Evolutionary conservation across 2,113 vertebrate species (phyloP), one percentile per base, ranked within the genome.

Genomic region (Donacobius atricapilla): DNA sequence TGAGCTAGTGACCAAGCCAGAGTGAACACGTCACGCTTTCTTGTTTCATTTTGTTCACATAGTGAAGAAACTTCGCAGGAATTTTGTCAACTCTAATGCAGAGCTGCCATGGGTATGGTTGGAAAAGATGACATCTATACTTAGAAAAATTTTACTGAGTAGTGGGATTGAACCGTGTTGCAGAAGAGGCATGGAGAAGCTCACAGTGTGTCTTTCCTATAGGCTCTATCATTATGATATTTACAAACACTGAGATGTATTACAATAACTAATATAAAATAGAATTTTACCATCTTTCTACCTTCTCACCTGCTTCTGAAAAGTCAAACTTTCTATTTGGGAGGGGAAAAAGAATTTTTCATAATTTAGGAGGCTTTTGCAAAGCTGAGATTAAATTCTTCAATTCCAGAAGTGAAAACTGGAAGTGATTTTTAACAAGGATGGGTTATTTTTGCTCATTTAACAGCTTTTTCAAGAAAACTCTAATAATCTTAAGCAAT

Each of bases 391-490:
- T 72, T 87, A 69, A 88, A 66, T 53, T 80, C 12, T 70, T 90
- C 20, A 6, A 83, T 78, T 96, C 47, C 30, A 68, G 56, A 89
- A 90, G 27, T 86, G 78, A 89, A 93, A 87, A 54, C 12, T 40
- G 83, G 35, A 93, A 86, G 71, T 27, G 17, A 83, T 88, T 96
- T 94, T 83, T 89, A 93, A 83, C 45, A 82, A 81, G 28, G 16
- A 68, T 9, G 13, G 12, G 35, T 72, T 90, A 76, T 81, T 96
- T 93, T 91, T 94, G 33, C 48, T 90, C 56, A n/a, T 71, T 91
- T 71, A 75, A 60, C 60, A 89, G 51, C 51, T 81, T 93, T 95
- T 97, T 78, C 79, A 90, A 71, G 68, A 89, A 84, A 94, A 51
- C 11, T 61, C 37, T 53, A 31, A 85, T 85, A 72, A 75, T 92